Percentiles rank a stretch among this genome's conserved stretches.
Conservation (phyloP, 2,113 vertebrate species). For the Phyllopteryx taeniolatus region DNA sequence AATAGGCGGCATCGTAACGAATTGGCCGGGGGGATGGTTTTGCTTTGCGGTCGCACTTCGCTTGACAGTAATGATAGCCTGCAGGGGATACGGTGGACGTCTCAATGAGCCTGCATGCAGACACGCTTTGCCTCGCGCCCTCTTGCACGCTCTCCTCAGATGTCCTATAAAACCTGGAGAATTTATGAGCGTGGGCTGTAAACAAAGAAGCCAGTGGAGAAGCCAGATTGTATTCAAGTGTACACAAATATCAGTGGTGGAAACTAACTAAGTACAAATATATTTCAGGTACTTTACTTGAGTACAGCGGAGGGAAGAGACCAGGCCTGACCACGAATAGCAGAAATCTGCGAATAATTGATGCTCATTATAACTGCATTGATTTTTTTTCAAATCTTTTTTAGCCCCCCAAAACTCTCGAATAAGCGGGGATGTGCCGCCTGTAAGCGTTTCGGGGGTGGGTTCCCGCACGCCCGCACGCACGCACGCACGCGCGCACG, state of each 20-base stretch:
- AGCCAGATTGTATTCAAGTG: background rate
- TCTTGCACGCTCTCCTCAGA: constrained; percentile 30
- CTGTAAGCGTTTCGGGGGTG: too few species aligned
- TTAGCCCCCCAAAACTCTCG: too few species aligned
- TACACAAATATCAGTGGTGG: background rate
- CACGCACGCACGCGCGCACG: too few species aligned
- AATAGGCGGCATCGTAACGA: background rate
- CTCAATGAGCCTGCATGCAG: constrained; percentile 33
- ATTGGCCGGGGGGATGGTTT: background rate
- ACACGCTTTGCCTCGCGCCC: constrained; percentile 11
- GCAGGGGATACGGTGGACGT: constrained; percentile 28
- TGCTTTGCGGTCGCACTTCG: background rate
- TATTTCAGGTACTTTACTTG: too few species aligned
- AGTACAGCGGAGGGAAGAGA: too few species aligned
- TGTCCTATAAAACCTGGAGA: constrained; percentile 44
- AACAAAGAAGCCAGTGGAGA: too few species aligned
- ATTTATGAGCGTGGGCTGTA: constrained; percentile 42
- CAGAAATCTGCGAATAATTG: too few species aligned
- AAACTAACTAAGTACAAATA: background rate
- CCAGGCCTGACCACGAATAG: too few species aligned
- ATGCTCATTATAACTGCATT: too few species aligned
- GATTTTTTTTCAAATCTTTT: too few species aligned
- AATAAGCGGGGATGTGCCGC: too few species aligned
- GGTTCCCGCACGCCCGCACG: too few species aligned
- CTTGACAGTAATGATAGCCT: constrained; percentile 27